Conservation (phyloP, 2,797 vertebrate genomes). For the Oceanodroma leucorhoa region DNA sequence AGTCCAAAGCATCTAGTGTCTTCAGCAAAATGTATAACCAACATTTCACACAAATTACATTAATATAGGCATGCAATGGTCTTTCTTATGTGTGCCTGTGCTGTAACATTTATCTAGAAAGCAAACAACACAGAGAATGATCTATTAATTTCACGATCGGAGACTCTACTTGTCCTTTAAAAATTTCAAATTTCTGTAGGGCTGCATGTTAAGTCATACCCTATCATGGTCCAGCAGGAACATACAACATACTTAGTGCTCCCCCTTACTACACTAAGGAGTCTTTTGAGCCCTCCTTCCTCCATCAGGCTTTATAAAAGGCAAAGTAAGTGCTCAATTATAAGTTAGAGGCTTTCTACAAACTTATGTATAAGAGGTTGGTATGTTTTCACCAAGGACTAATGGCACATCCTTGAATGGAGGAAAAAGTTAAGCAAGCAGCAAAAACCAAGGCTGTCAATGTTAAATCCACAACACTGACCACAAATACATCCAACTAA, state of each 20-base stretch:
- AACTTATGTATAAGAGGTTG: accelerated
- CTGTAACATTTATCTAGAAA: not conserved
- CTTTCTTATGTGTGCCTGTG: not conserved
- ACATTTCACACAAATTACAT: not conserved
- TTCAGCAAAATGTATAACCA: not conserved
- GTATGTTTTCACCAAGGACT: not conserved
- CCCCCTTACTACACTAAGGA: not conserved
- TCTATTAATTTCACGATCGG: not conserved
- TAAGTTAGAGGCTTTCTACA: not conserved
- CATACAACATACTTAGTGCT: not conserved
- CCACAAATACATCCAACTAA: not conserved
- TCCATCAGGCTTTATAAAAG: not conserved
- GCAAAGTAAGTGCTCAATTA: not conserved
- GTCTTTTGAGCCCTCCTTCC: not conserved
- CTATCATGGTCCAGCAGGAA: not conserved
- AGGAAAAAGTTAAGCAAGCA: not conserved
- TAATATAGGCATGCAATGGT: not conserved
- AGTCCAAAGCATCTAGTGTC: not conserved
- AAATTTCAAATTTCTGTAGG: not conserved
- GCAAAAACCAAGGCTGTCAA: not conserved
- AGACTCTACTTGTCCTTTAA: not conserved
- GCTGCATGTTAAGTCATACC: not conserved
- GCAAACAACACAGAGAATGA: not conserved
- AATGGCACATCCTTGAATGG: not conserved
- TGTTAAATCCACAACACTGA: not conserved